A percentile compares a stretch with the other conserved stretches of the same genome.
These are phyloP conservation scores for Lasiommata megera DNA, from an alignment of 2,888 invertebrate species.

Conservation along the genomic window DNA sequence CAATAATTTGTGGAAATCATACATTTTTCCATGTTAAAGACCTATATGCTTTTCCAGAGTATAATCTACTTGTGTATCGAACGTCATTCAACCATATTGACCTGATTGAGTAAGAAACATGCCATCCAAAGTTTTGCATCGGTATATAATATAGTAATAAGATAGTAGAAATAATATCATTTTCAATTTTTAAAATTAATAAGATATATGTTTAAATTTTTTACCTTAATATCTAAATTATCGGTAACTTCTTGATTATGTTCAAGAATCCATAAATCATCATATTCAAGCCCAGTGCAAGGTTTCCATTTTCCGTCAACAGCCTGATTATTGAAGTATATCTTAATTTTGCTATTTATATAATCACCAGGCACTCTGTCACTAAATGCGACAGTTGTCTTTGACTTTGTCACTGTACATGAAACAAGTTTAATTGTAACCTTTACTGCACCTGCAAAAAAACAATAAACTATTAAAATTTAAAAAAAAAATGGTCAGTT, in stretches of 20 bases:
- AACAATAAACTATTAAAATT: background rate
- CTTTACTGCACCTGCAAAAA: conserved; percentile 60
- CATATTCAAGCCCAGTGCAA: conserved; percentile 61
- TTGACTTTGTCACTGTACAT: conserved; percentile 52
- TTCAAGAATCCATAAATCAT: conserved; percentile 71
- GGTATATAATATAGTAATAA: too few species aligned
- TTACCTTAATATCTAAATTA: conserved; percentile 57
- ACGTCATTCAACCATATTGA: too few species aligned
- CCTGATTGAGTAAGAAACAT: too few species aligned
- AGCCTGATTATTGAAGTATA: conserved; percentile 48
- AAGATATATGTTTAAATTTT: background rate
- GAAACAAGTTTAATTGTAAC: conserved; percentile 62
- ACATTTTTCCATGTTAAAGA: too few species aligned
- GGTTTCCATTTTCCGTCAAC: conserved; percentile 66
- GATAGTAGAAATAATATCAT: too few species aligned
- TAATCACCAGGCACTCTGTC: conserved; percentile 52
- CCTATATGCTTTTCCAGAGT: too few species aligned
- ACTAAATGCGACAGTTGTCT: conserved; percentile 63
- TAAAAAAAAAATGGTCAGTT: too few species aligned
- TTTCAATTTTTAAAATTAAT: too few species aligned
- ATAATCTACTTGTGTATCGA: too few species aligned
- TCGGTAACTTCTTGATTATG: conserved; percentile 44
- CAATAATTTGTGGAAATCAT: too few species aligned
- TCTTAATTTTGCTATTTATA: conserved; percentile 44
- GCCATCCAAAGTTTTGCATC: too few species aligned